These are phyloP conservation scores for Melanchra persicariae DNA, from an alignment of 2,888 invertebrate genomes.

Conservation along the genomic window DNA sequence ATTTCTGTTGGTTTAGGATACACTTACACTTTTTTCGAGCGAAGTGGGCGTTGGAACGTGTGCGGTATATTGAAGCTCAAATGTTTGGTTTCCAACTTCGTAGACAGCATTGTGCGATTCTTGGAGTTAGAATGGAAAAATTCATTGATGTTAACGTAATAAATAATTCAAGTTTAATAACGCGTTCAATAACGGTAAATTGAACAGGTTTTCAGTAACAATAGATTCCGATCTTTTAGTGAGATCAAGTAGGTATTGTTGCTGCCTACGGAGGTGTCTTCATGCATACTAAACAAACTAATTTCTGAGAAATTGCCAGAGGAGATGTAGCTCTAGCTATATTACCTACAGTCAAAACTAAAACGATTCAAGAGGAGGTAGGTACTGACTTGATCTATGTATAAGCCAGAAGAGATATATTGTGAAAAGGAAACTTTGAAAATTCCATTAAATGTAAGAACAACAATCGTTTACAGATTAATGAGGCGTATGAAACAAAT, in stretches of 20 bases:
- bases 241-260: conserved; percentile 2
- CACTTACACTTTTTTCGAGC: conserved; percentile 11
- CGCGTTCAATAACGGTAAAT: conserved; percentile 10
- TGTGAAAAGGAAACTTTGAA: conserved; percentile 62
- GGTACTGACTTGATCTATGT: conserved; percentile 49
- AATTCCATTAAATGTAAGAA: conserved; percentile 58
- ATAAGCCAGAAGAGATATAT: conserved; percentile 51
- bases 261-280: background rate
- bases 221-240: conserved; percentile 17
- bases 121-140: conserved; percentile 5
- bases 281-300: conserved; percentile 1
- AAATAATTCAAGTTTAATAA: conserved; percentile 6
- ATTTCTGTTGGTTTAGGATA: conserved; percentile 18
- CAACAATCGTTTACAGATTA: conserved; percentile 51
- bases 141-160: background rate
- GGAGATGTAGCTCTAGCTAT: background rate
- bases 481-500: conserved; percentile 52
- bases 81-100: conserved; percentile 13
- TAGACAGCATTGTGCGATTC: conserved; percentile 3
- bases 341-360: conserved; percentile 38
- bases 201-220: conserved; percentile 17
- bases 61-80: conserved; percentile 17
- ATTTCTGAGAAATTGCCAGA: conserved; percentile 11
- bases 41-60: conserved; percentile 19
- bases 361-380: conserved; percentile 42